Evolutionary conservation across 2,113 vertebrate species (phyloP).

Genomic region (Nasalis larvatus): DNA sequence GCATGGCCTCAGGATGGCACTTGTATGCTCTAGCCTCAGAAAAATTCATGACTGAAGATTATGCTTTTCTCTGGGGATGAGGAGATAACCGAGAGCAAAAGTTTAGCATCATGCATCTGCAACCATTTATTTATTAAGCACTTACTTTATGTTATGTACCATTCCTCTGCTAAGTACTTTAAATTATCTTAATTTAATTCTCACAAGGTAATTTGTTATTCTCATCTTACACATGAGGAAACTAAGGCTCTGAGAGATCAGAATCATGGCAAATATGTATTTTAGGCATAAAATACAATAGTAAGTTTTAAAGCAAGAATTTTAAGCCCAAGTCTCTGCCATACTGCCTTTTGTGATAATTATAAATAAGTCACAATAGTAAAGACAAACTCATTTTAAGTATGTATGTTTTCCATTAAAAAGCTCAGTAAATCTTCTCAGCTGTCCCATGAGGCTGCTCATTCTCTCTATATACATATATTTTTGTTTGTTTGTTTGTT

Average conservation of each 20-base stretch:
- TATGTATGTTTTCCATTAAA: not conserved
- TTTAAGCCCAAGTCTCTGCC: not conserved
- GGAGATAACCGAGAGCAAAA: not conserved
- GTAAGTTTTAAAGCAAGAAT: not conserved
- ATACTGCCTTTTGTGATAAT: not conserved
- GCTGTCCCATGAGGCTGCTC: not conserved
- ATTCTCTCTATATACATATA: not conserved
- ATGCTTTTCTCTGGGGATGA: not conserved
- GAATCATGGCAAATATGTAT: not conserved
- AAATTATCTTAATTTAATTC: constrained; percentile 42
- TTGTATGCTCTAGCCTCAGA: not conserved
- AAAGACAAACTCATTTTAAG: constrained; percentile 20
- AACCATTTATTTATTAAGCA: constrained; percentile 11
- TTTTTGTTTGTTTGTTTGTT: no score
- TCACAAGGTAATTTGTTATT: constrained; percentile 26
- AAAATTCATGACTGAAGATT: not conserved
- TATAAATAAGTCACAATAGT: not conserved
- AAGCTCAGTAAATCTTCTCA: not conserved
- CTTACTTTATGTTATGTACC: not conserved
- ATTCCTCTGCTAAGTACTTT: not conserved
- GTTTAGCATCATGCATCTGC: not conserved
- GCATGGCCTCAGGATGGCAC: not conserved
- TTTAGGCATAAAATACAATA: not conserved
- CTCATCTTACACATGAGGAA: not conserved
- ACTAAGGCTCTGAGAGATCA: not conserved